Evolutionary conservation across 1,140 invertebrate genomes (phyloP).

Genomic region (Varroa destructor): DNA sequence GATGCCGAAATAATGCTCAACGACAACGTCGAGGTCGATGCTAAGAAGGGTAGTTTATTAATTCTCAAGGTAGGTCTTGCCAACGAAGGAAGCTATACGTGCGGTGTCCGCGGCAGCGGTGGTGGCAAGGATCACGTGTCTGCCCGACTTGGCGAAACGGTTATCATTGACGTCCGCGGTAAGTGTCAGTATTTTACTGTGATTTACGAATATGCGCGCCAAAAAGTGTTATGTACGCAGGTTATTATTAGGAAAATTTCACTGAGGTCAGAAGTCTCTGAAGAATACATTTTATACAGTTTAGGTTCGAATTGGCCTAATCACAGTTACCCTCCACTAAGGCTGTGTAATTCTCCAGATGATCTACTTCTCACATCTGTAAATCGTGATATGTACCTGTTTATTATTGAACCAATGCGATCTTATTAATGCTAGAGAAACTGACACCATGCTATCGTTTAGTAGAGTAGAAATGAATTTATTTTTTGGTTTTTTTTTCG

Average conservation of each 20-base stretch:
- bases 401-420: too few relatives aligned
- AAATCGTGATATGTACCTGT: too few relatives aligned
- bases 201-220: too few relatives aligned
- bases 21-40: slow-evolving; percentile 15
- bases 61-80: neutral
- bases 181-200: neutral
- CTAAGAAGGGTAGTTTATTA: neutral
- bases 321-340: neutral
- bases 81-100: slow-evolving; percentile 21
- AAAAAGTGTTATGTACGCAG: too few relatives aligned
- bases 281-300: too few relatives aligned
- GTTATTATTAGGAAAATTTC: too few relatives aligned
- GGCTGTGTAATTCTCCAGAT: neutral
- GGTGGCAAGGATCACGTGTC: slow-evolving; percentile 7
- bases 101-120: neutral
- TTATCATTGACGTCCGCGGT: neutral
- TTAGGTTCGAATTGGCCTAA: neutral
- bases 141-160: slow-evolving; percentile 7
- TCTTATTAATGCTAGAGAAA: too few relatives aligned
- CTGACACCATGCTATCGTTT: too few relatives aligned
- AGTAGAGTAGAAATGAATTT: too few relatives aligned
- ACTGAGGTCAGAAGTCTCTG: too few relatives aligned
- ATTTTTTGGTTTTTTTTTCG: too few relatives aligned
- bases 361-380: too few relatives aligned
- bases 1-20: slow-evolving; percentile 7